These are phyloP conservation scores for Ptyas mucosa DNA, from an alignment of 2,113 vertebrate genomes.

Conservation along the genomic window DNA sequence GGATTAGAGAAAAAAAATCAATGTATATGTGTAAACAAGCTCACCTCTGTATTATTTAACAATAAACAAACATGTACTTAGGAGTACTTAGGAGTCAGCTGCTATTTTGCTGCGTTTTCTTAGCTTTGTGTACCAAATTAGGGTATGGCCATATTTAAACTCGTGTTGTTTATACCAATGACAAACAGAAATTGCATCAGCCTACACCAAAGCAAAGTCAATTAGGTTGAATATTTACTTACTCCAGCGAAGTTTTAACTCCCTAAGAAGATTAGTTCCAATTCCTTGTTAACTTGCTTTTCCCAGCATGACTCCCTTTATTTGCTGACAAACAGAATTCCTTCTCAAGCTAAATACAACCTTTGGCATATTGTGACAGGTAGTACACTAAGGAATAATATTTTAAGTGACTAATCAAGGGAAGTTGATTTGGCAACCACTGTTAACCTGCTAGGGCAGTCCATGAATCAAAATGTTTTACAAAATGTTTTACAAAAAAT, in stretches of 20 bases:
- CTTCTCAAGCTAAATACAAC: neutral
- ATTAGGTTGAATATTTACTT: conserved; percentile 6
- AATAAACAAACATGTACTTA: neutral
- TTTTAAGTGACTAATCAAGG: conserved; percentile 26
- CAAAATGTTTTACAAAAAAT: neutral
- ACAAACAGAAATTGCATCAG: neutral
- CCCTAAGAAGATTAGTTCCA: conserved; percentile 3
- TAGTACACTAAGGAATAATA: conserved; percentile 31
- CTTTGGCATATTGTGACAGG: conserved; percentile 28
- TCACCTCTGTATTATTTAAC: neutral
- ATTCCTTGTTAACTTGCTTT: conserved; percentile 24
- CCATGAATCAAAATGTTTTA: neutral
- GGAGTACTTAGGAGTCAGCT: neutral
- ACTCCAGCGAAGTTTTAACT: neutral
- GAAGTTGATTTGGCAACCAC: conserved; percentile 9
- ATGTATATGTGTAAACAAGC: neutral
- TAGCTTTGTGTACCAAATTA: neutral
- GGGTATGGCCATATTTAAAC: neutral
- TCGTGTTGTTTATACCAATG: conserved; percentile 11
- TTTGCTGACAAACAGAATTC: conserved; percentile 12
- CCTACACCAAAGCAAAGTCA: conserved; percentile 8
- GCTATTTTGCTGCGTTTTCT: neutral
- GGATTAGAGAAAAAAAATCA: too few species aligned
- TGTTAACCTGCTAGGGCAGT: conserved; percentile 7
- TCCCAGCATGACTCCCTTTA: conserved; percentile 34